Percentiles rank a stretch among this genome's conserved stretches.
Conservation (phyloP, 1,140 invertebrate species). For the Tenebrio molitor region DNA sequence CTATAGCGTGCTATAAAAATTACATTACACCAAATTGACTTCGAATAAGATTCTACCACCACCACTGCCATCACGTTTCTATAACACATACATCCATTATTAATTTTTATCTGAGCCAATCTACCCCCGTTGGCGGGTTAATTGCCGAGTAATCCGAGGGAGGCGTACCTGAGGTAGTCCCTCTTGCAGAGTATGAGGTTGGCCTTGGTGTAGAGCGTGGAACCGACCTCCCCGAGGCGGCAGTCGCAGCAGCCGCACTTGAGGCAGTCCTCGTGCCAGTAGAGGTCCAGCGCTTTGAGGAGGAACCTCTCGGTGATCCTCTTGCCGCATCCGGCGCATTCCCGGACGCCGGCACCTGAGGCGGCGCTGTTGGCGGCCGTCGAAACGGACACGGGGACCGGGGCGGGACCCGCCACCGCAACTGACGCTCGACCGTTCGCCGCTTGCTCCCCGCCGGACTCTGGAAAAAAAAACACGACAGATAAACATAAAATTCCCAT, state of each 20-base stretch:
- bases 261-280: constrained; percentile 95
- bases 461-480: constrained; percentile 54
- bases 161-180: constrained; percentile 96
- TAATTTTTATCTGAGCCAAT: constrained; percentile 19
- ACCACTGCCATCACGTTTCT: constrained; percentile 53
- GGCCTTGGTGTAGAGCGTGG: constrained; percentile 91
- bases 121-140: neutral
- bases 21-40: constrained; percentile 63
- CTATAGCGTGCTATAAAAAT: constrained; percentile 61
- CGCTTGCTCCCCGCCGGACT: constrained; percentile 63
- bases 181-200: constrained; percentile 93
- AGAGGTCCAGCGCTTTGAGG: constrained; percentile 86
- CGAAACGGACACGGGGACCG: constrained; percentile 61
- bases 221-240: constrained; percentile 91
- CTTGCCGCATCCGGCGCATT: constrained; percentile 84
- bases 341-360: constrained; percentile 69
- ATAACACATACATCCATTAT: constrained; percentile 38
- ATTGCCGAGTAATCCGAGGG: too few relatives aligned
- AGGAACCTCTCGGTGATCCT: constrained; percentile 82
- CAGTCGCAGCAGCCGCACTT: constrained; percentile 96
- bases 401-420: constrained; percentile 53
- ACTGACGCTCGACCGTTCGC: constrained; percentile 56
- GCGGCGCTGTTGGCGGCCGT: constrained; percentile 57
- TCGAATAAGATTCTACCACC: constrained; percentile 56
- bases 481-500: too few relatives aligned